Percentiles rank a stretch among this genome's conserved stretches.
phyloP scores from a whole-genome alignment of 2,113 vertebrate species.

The Nasalis larvatus region DNA sequence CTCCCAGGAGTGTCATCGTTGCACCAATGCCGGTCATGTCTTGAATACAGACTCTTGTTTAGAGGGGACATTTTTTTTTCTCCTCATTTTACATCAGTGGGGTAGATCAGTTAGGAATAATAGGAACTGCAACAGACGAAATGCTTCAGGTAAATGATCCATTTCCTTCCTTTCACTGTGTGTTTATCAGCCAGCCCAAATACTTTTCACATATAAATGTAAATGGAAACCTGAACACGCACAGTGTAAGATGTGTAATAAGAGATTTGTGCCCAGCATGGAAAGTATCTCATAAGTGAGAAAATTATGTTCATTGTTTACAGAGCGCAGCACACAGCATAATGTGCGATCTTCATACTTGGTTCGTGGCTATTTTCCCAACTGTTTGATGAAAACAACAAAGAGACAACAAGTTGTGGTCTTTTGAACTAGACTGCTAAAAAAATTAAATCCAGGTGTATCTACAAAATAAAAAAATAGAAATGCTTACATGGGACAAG shows the following conservation, averaged over 20 bases:
- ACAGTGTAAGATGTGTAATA: slow-evolving; percentile 62
- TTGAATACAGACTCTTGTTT: slow-evolving; percentile 35
- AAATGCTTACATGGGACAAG: slow-evolving; percentile 17
- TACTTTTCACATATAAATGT: slow-evolving; percentile 79
- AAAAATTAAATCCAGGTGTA: slow-evolving; percentile 59
- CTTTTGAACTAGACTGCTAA: background rate
- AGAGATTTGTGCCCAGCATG: slow-evolving; percentile 75
- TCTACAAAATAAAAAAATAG: slow-evolving; percentile 56
- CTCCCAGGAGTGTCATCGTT: background rate
- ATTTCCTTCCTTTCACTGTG: slow-evolving; percentile 54
- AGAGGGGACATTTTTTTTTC: background rate
- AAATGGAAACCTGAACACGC: slow-evolving; percentile 75
- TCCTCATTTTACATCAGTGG: background rate
- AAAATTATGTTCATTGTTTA: slow-evolving; percentile 72
- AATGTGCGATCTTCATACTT: background rate
- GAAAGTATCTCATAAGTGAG: slow-evolving; percentile 74
- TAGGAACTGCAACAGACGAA: slow-evolving; percentile 66
- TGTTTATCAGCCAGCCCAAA: slow-evolving; percentile 79
- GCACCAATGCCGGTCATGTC: background rate
- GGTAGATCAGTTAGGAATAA: slow-evolving; percentile 53
- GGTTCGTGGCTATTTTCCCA: slow-evolving; percentile 52
- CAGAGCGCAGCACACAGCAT: slow-evolving; percentile 44
- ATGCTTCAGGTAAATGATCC: slow-evolving; percentile 70
- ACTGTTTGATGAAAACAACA: slow-evolving; percentile 63
- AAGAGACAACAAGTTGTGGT: background rate